Percentiles rank a stretch among this genome's conserved stretches.
Evolutionary conservation across 2,113 vertebrate species (phyloP).

Genomic region (Globicephala melas): DNA sequence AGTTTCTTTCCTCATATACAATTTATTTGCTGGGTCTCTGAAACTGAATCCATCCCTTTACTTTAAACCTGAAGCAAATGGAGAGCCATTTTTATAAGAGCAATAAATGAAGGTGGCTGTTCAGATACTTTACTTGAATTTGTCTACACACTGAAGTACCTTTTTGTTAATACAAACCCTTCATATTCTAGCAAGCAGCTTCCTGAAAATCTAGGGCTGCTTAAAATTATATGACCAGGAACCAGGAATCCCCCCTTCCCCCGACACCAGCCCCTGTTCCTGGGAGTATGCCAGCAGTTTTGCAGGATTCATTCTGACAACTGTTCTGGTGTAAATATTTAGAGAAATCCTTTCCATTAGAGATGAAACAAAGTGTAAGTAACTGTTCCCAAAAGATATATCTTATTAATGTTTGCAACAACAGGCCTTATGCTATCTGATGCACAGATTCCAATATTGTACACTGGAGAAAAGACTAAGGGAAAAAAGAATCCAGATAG

Average conservation of each 20-base stretch:
- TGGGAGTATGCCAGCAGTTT: constrained; percentile 74
- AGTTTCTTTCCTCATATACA: constrained; percentile 26
- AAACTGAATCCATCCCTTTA: constrained; percentile 41
- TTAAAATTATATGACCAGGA: neutral
- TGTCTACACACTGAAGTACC: constrained; percentile 36
- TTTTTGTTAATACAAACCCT: constrained; percentile 45
- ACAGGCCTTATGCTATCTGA: constrained; percentile 45
- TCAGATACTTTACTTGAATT: neutral
- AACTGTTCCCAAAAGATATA: constrained; percentile 80
- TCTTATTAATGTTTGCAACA: constrained; percentile 78
- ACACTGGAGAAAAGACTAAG: neutral
- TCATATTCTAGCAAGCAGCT: constrained; percentile 30
- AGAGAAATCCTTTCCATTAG: constrained; percentile 81
- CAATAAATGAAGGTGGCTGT: constrained; percentile 53
- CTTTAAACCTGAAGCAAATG: constrained; percentile 51
- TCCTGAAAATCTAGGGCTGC: constrained; percentile 52
- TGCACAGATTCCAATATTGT: neutral
- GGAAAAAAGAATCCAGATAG: neutral
- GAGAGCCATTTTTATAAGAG: constrained; percentile 55
- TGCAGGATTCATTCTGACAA: constrained; percentile 81
- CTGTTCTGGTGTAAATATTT: constrained; percentile 85
- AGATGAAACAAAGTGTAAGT: constrained; percentile 84
- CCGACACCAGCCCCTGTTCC: neutral
- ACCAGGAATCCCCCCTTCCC: neutral
- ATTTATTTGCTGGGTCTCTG: constrained; percentile 63